Evolutionary conservation across 2,113 vertebrate species (phyloP).

Genomic region (Chaenogobius annularis): DNA sequence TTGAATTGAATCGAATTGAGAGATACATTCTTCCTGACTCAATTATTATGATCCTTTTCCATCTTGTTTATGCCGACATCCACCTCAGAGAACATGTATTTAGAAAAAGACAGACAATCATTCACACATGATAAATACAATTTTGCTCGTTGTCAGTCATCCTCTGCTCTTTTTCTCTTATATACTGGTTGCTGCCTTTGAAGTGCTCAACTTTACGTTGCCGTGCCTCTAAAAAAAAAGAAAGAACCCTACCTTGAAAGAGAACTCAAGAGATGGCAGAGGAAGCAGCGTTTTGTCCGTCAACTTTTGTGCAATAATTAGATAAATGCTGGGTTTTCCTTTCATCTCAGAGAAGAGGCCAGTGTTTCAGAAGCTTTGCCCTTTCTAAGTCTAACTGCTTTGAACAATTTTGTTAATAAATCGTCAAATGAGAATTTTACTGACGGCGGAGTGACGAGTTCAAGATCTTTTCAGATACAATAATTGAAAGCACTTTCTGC

Average conservation of each 20-base stretch:
- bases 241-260: background rate
- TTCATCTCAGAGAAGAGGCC: background rate
- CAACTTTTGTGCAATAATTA: conserved; percentile 1
- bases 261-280: background rate
- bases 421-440: conserved; percentile 3
- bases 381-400: background rate
- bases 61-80: background rate
- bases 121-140: background rate
- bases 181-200: background rate
- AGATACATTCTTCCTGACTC: background rate
- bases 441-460: background rate
- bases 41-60: background rate
- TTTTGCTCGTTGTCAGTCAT: background rate
- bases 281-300: background rate
- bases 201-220: background rate
- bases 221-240: background rate
- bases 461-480: background rate
- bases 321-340: background rate
- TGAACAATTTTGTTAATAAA: background rate
- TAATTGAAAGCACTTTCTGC: background rate
- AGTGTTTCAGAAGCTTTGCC: background rate
- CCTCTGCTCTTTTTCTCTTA: background rate
- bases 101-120: background rate
- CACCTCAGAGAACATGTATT: background rate
- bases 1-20: no score